Evolutionary conservation across 2,888 invertebrate genomes (phyloP).

Genomic region (Drosophila basisetae): DNA sequence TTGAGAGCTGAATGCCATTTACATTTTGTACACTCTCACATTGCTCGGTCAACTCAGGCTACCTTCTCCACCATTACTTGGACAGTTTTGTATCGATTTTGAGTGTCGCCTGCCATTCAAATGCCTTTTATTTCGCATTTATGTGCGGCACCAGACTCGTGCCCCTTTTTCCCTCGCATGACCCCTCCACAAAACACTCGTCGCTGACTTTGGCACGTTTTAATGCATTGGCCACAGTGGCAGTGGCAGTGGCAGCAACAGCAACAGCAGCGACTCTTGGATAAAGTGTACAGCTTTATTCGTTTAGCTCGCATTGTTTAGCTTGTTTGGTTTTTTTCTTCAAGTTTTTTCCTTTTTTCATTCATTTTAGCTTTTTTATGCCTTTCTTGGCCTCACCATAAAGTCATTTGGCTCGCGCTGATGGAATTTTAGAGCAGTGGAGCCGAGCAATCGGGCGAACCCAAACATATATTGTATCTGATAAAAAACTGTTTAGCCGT

Average conservation of each 20-base stretch:
- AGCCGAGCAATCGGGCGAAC: background rate
- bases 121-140: slow-evolving; percentile 79
- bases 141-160: slow-evolving; percentile 58
- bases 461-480: slow-evolving; percentile 26
- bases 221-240: slow-evolving; percentile 64
- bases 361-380: slow-evolving; percentile 32
- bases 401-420: slow-evolving; percentile 62
- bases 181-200: slow-evolving; percentile 15
- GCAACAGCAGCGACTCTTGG: slow-evolving; percentile 18
- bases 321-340: slow-evolving; percentile 17
- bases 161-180: background rate
- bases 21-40: slow-evolving; percentile 46
- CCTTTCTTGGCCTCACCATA: slow-evolving; percentile 44
- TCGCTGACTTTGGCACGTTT: slow-evolving; percentile 69
- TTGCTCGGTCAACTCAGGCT: slow-evolving; percentile 2
- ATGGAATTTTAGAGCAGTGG: slow-evolving; percentile 69
- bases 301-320: slow-evolving; percentile 30
- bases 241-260: background rate
- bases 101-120: slow-evolving; percentile 81
- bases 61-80: slow-evolving; percentile 14
- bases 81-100: slow-evolving; percentile 75
- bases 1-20: slow-evolving; percentile 61
- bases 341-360: slow-evolving; percentile 21
- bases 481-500: slow-evolving; percentile 41
- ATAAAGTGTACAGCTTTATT: slow-evolving; percentile 43